phyloP scores from a whole-genome alignment of 2,797 vertebrate species.

The Ciconia nigra region DNA sequence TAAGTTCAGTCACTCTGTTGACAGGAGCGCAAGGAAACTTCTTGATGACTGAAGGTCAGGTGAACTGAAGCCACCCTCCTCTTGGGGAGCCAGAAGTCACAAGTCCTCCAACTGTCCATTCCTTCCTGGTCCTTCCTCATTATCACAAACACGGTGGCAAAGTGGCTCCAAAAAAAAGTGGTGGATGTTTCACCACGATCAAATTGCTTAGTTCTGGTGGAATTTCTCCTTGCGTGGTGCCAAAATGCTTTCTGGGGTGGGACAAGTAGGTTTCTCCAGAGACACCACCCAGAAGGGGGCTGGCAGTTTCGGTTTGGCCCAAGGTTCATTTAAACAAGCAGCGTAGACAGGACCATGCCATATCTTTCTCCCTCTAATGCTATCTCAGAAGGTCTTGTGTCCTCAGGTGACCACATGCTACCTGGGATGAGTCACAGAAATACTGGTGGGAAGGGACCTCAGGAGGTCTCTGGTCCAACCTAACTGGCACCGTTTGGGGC shows the following conservation, averaged over 20 bases:
- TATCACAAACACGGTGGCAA: background rate
- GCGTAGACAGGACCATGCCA: background rate
- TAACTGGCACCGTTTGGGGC: rapidly evolving
- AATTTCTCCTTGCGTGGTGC: background rate
- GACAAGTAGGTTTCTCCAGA: too few relatives aligned
- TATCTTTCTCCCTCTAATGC: background rate
- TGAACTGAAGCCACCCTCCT: background rate
- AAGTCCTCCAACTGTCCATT: background rate
- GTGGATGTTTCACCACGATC: background rate
- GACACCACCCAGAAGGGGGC: background rate
- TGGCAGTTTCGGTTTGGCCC: background rate
- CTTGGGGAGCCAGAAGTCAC: background rate
- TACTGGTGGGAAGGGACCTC: background rate
- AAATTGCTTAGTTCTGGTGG: background rate
- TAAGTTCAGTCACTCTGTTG: background rate
- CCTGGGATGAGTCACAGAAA: background rate
- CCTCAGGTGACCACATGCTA: background rate
- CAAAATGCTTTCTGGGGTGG: background rate
- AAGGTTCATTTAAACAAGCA: background rate
- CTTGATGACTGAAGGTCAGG: background rate
- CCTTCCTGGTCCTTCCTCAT: background rate
- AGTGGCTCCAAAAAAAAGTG: background rate
- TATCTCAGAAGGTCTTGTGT: background rate
- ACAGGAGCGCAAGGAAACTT: background rate
- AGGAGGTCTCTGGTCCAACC: background rate